Evolutionary conservation across 2,888 invertebrate genomes (phyloP), one percentile per base, ranked within the genome.

Genomic region (Watsonalla binaria): DNA sequence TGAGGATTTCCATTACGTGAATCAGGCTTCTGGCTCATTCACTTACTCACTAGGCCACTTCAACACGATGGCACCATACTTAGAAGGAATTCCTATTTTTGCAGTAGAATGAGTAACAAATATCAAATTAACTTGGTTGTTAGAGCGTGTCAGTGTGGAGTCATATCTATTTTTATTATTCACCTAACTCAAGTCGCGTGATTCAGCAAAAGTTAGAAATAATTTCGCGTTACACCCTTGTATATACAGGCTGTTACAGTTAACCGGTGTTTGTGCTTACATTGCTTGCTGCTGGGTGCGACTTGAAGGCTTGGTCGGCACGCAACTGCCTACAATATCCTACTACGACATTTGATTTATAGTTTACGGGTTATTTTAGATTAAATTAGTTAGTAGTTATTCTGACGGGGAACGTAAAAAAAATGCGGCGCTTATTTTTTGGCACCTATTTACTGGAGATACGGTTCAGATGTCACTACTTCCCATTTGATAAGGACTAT

Each of bases 231-330:
- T 49, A 49, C 49, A 49, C 68, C 66, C 62, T 66, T 68, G 59
- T 64, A 58, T 62, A 48, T 56, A 46, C 56, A 59, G 59, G 59
- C 68, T 59, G 64, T 52, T 6, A 14, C 60, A 64, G 70, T 72
- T 65, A 65, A 55, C 55, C 60, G 62, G 66, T 66, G 67, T 65
- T 64, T 60, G 66, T 71, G 59, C 67, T 62, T 63, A 55, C 52
- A 57, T 58, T 52, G 47, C 59, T 55, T 62, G 68, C 69, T 63
- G 65, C 55, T 63, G 73, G 83, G 83, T 60, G 82, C 71, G 83
- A 65, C 74, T 52, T 53, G 61, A 67, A 75, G 81, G 80, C 78
- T 78, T 70, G 82, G 74, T 75, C 57, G 54, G 58, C 84, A 84
- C 84, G 83, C 82, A 55, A 82, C 54, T 57, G 50, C 57, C 45